Percentiles rank a stretch among this genome's conserved stretches.
These are phyloP conservation scores for Apamea epomidion DNA, from an alignment of 2,888 invertebrate genomes.

Conservation along the genomic window DNA sequence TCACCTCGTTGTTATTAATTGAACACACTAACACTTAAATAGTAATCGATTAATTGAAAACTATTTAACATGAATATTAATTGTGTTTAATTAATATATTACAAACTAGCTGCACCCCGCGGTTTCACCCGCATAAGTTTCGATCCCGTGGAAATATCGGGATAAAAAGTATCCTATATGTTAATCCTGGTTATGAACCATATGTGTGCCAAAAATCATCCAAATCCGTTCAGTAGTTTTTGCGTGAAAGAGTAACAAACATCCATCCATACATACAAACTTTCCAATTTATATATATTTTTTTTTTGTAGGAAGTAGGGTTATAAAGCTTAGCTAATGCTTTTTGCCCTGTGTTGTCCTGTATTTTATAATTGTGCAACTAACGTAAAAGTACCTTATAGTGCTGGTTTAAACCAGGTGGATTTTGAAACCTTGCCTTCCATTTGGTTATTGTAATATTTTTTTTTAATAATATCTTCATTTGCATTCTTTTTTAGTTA, in stretches of 20 bases:
- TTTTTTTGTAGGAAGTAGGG: neutral
- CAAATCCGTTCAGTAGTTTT: no score
- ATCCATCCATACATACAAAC: no score
- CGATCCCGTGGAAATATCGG: no score
- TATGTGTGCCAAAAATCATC: no score
- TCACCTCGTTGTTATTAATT: neutral
- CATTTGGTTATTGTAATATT: no score
- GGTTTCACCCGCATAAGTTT: no score
- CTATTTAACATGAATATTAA: neutral
- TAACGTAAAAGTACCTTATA: neutral
- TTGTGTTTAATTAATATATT: neutral
- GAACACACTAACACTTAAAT: constrained; percentile 2
- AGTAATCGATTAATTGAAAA: neutral
- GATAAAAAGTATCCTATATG: no score
- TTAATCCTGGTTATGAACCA: no score
- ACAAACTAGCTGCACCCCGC: neutral
- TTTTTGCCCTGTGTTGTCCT: neutral
- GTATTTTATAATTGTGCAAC: neutral
- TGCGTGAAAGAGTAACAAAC: no score
- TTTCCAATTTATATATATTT: no score
- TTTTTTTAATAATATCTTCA: no score
- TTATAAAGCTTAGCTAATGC: neutral
- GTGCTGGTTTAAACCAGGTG: neutral
- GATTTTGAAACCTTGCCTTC: neutral
- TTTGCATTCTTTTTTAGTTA: no score